A percentile compares a stretch with the other conserved stretches of the same genome.
These are phyloP conservation scores for Aradophagus sp. DNA, from an alignment of 1,140 invertebrate genomes.

Conservation along the genomic window DNA sequence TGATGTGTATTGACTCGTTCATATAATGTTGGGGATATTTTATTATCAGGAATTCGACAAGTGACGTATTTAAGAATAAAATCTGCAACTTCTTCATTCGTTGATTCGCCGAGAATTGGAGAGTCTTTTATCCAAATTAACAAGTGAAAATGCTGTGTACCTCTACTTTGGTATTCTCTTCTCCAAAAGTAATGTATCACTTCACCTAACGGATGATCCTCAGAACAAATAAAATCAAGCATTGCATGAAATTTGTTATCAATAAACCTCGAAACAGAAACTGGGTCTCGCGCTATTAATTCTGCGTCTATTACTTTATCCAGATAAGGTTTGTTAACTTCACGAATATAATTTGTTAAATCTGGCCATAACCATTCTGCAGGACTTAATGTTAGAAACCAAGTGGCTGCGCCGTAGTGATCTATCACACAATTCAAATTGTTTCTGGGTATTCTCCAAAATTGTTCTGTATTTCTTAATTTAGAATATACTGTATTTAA, in stretches of 20 bases:
- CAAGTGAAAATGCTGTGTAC: constrained; percentile 5
- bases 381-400: constrained; percentile 66
- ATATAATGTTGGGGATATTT: constrained; percentile 9
- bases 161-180: constrained; percentile 14
- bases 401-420: constrained; percentile 64
- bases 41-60: constrained; percentile 10
- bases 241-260: constrained; percentile 49
- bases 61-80: constrained; percentile 26
- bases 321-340: constrained; percentile 29
- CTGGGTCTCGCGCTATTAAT: constrained; percentile 49
- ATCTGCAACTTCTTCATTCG: constrained; percentile 38
- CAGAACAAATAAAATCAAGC: constrained; percentile 40
- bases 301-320: constrained; percentile 20
- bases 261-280: constrained; percentile 49
- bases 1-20: constrained; percentile 15
- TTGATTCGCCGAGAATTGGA: constrained; percentile 53
- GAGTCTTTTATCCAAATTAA: constrained; percentile 45
- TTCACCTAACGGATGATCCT: constrained; percentile 36
- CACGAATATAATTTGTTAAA: constrained; percentile 28
- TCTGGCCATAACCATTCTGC: no score
- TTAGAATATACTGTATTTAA: constrained; percentile 55
- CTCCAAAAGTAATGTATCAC: constrained; percentile 46
- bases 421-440: constrained; percentile 58
- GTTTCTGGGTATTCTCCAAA: constrained; percentile 56
- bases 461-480: no score